Evolutionary conservation across 37 sponge, comb jelly and placozoan genomes (phyloP), one percentile per base, ranked within the genome.

Genomic region (Cladorhizidae sp.): DNA sequence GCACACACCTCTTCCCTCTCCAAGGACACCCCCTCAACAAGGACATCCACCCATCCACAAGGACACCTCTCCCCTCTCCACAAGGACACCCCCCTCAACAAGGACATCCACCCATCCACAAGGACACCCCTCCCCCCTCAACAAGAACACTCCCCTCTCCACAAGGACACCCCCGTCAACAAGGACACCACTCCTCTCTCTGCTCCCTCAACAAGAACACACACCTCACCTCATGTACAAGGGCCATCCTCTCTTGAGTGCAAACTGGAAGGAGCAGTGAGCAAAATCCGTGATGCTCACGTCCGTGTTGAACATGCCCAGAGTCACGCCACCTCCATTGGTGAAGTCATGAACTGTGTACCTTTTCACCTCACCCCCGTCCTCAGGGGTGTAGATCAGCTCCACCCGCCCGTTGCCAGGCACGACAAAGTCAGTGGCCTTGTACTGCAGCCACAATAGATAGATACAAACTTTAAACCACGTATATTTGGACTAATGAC

Each of bases 281-380:
- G 98, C 98, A 67, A 97, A 97, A 79, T 97, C 95, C 20, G 58
- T 58, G 58, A 97, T 97, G 40, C 94, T 93, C 82, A 87, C 87
- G 52, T 94, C 95, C 25, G 98, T 97, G 82, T 97, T 97, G 90
- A 88, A 97, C 98, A 97, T 97, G 49, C 86, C 95, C 86, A 97
- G 75, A 51, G 95, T 89, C 52, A 97, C 95, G 11, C 98, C 98
- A 29, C 92, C 89, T 39, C 79, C 81, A 11, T 92, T 93, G n/a
- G 76, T 67, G 70, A 94, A 97, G 45, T 92, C 80, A 63, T 83
- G 82, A 40, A 97, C 91, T 6, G 81, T 84, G 73, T 83, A 80
- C 0, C 70, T 76, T 80, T 87, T 83, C 21, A 77, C 71, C 29
- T 84, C 92, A 28, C 93, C 93, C 25, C 96, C 91, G n/a, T 65